Base-by-base conservation (phyloP, 2,113 vertebrate species). In the Notarius lentiginosus region DNA sequence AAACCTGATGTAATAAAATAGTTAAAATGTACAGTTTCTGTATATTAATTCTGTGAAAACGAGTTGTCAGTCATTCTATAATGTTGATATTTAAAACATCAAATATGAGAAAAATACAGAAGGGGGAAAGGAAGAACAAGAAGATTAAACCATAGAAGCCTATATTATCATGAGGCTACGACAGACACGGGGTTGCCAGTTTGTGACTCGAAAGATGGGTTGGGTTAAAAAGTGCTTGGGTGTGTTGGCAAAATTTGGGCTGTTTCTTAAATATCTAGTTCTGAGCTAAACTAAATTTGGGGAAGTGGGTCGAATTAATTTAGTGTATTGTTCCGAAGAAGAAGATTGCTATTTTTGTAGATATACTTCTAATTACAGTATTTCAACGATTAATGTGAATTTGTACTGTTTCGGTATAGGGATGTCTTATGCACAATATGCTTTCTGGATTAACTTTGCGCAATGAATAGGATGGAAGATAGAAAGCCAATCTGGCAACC, bases 141-240 rank as follows among this genome's bases (percentile, higher is more conserved):
- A 11, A 30, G 47, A 41, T 58, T 41, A 24, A 68, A 68, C 1
- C 11, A 80, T 30, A 80, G 53, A 58, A 83, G 8, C 47, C 82
- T 49, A 20, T 68, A 18, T 34, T 68, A 83, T 83, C n/a, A 30
- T 83, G 41, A 49, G 14, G 49, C 49, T 30, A 83, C 58, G 41
- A 11, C 58, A 81, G 79, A 80, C 56, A 60, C 17, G 30, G 22
- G 41, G 49, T 83, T 83, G 82, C 82, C 82, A 83, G 82, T 70
- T 70, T 30, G 12, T 34, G 9, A 34, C 10, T 5, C 55, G 2
- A 20, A 34, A 20, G 8, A 0, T 22, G 9, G 12, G 30, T 7
- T 24, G 79, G 2, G 18, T 2, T 34, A 9, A 22, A 80, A 34
- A 60, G 27, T 34, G 55, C 27, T 55, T 55, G 6, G 9, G 55